These are phyloP conservation scores for Deilephila elpenor DNA, from an alignment of 2,888 invertebrate species.

Conservation along the genomic window DNA sequence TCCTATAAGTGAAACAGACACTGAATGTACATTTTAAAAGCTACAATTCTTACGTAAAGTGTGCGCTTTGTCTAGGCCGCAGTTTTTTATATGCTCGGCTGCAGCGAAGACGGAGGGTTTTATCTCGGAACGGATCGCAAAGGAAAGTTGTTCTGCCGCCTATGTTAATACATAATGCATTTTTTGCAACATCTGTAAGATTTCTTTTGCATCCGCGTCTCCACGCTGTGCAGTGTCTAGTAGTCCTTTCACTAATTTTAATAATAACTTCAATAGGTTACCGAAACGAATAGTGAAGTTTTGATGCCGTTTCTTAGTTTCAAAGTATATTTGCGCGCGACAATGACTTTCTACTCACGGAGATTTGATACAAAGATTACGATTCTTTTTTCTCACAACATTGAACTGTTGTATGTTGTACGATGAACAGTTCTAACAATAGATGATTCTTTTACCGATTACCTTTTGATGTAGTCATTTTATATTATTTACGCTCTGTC, in stretches of 20 bases:
- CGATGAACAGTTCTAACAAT: slow-evolving; percentile 26
- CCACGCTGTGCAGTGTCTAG: too few species aligned
- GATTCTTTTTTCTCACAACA: slow-evolving; percentile 32
- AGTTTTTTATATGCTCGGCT: background rate
- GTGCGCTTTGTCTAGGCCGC: background rate
- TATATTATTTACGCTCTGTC: background rate
- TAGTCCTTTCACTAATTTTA: slow-evolving; percentile 22
- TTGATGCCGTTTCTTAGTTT: background rate
- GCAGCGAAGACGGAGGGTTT: slow-evolving; percentile 2
- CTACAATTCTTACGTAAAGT: background rate
- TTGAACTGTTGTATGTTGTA: slow-evolving; percentile 29
- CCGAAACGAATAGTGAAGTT: background rate
- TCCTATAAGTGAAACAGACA: background rate
- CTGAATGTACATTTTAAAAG: slow-evolving; percentile 1
- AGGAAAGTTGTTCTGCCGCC: slow-evolving; percentile 18
- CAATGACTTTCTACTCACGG: slow-evolving; percentile 32
- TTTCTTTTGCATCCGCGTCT: slow-evolving; percentile 6
- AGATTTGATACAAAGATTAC: slow-evolving; percentile 29
- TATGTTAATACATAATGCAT: slow-evolving; percentile 19
- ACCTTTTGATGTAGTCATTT: background rate
- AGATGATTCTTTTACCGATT: slow-evolving; percentile 25
- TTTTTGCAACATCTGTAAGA: slow-evolving; percentile 16
- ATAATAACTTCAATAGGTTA: slow-evolving; percentile 12
- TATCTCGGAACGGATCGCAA: slow-evolving; percentile 8
- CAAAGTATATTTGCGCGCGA: slow-evolving; percentile 14